phyloP scores from a whole-genome alignment of 2,113 vertebrate species.

The Sturnira hondurensis region DNA sequence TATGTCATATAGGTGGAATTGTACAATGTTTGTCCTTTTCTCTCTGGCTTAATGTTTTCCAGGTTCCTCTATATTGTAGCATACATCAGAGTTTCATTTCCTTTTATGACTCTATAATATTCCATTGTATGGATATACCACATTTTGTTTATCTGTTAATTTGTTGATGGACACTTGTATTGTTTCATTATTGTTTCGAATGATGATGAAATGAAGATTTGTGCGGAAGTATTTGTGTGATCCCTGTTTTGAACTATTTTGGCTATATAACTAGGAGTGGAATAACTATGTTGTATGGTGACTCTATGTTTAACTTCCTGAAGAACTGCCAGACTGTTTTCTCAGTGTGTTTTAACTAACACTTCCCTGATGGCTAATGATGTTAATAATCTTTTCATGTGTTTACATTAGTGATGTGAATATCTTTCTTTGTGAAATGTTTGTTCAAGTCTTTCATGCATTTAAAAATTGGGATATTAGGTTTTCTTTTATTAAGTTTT shows the following conservation, averaged over 20 bases:
- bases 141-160: not conserved
- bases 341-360: not conserved
- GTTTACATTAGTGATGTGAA: not conserved
- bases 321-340: not conserved
- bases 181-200: not conserved
- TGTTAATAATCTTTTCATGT: not conserved
- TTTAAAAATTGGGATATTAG: not conserved
- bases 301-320: not conserved
- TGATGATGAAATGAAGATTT: not conserved
- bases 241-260: not conserved
- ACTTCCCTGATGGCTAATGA: not conserved
- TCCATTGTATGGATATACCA: not conserved
- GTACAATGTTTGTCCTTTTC: not conserved
- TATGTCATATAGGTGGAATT: not conserved
- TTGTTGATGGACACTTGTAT: not conserved
- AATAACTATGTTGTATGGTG: not conserved
- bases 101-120: not conserved
- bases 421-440: not conserved
- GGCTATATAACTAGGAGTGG: not conserved
- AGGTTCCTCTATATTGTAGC: not conserved
- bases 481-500: not conserved
- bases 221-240: not conserved
- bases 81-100: not conserved
- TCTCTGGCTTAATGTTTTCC: not conserved
- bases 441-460: not conserved